Evolutionary conservation across 2,888 invertebrate genomes (phyloP).

Genomic region (Oasisia sp.): DNA sequence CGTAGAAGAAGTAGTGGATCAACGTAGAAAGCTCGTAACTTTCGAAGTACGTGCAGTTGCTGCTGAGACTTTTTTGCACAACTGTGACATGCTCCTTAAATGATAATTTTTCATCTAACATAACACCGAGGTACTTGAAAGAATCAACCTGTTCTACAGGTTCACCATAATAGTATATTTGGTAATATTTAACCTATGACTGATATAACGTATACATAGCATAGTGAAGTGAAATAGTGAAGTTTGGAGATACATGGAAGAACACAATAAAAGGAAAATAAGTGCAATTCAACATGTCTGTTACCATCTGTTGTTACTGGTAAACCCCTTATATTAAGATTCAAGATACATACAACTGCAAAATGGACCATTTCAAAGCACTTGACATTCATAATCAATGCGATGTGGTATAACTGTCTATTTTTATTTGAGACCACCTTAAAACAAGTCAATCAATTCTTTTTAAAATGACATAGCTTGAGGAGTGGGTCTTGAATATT

Average conservation of each 20-base stretch:
- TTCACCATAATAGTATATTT: not conserved
- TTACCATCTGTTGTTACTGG: not conserved
- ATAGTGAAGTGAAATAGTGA: not conserved
- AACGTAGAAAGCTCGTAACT: too few relatives aligned
- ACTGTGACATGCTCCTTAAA: too few relatives aligned
- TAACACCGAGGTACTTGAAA: too few relatives aligned
- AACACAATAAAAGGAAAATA: not conserved
- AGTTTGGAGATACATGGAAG: not conserved
- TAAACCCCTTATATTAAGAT: not conserved
- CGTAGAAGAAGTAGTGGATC: too few relatives aligned
- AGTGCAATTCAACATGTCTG: not conserved
- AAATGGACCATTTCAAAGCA: not conserved
- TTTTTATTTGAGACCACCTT: not conserved
- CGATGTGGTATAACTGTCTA: not conserved
- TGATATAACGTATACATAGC: not conserved
- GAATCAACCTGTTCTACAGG: too few relatives aligned
- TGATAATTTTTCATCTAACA: too few relatives aligned
- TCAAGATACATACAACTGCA: conserved; percentile 1
- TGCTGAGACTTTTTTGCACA: too few relatives aligned
- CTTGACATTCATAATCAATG: not conserved
- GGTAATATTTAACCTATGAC: not conserved
- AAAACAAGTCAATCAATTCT: not conserved
- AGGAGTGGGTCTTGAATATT: not conserved
- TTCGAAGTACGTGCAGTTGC: too few relatives aligned
- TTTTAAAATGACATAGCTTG: not conserved